Evolutionary conservation across 2,888 invertebrate genomes (phyloP), one percentile per base, ranked within the genome.

Genomic region (Callinectes sapidus): DNA sequence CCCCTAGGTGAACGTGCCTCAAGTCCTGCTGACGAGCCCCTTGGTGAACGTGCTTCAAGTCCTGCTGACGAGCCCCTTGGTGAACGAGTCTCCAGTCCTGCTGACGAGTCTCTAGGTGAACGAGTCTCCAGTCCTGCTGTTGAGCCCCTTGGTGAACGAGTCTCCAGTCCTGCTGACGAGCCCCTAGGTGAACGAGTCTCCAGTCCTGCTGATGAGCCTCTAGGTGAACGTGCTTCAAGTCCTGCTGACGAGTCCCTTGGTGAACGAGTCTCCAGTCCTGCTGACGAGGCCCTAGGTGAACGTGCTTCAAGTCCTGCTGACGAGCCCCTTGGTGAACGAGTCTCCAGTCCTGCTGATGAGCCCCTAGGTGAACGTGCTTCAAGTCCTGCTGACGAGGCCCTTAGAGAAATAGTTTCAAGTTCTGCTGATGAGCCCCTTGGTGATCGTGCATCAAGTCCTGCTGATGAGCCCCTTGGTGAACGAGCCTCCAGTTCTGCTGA

Each of bases 271-370:
- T n/a, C 71, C n/a, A 71, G 71, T 71, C 2, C 71, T 71, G 71
- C 28, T 71, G 71, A n/a, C 71, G 71, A 71, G 23, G 6, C 71
- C n/a, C 71, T 16, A 23, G 71, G 71, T 71, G 71, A 71, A 71
- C 71, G 71, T 71, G 71, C 23, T n/a, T 71, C 71, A 10, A 71
- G n/a, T 71, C 71, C 71, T n/a, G 28, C 71, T 71, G 71, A 71
- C n/a, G 71, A 71, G 3, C 71, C 71, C 71, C 71, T n/a, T n/a
- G 71, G 71, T 71, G 71, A 71, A 71, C n/a, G 71, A n/a, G 71
- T 6, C 66, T 71, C 66, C 8, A 71, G n/a, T 71, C 23, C 66
- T 71, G 66, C 66, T 71, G 66, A 23, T n/a, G 66, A 71, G 6
- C 23, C 66, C 66, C 66, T 71, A 6, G 23, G 66, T 14, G 66